Conservation (phyloP, 2,113 vertebrate species). For the Anseranas semipalmata region DNA sequence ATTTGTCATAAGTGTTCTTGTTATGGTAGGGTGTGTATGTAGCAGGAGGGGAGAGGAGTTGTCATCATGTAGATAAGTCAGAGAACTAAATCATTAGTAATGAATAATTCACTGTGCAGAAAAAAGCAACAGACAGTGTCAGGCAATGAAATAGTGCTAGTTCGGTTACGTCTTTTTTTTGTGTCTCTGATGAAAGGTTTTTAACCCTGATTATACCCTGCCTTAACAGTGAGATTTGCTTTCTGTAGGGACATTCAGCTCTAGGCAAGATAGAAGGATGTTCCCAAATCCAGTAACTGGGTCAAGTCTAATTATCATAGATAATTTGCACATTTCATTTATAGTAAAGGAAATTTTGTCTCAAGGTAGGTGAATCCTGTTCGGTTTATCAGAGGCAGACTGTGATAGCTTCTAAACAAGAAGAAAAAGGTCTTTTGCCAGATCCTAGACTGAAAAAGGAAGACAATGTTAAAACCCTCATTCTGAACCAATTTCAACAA, state of each 20-base stretch:
- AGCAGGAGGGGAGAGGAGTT: constrained; percentile 18
- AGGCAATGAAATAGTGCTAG: constrained; percentile 10
- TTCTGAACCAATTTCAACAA: constrained; percentile 5
- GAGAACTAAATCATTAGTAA: constrained; percentile 26
- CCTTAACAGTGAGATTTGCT: background rate
- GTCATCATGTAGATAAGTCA: background rate
- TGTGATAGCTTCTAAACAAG: constrained; percentile 18
- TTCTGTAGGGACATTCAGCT: constrained; percentile 46
- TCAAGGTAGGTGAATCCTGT: constrained; percentile 46
- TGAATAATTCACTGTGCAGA: constrained; percentile 25
- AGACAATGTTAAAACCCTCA: background rate
- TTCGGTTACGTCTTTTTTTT: constrained; percentile 17
- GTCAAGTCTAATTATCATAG: constrained; percentile 69
- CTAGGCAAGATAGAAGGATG: constrained; percentile 49
- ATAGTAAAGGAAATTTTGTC: constrained; percentile 25
- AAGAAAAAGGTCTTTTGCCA: background rate
- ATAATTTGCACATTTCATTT: constrained; percentile 55
- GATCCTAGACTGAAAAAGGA: background rate
- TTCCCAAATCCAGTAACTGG: constrained; percentile 61
- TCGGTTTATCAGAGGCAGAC: background rate
- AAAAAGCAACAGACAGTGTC: constrained; percentile 15
- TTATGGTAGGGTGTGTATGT: background rate
- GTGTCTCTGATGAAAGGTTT: constrained; percentile 29
- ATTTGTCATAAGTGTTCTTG: background rate
- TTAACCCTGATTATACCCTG: constrained; percentile 47